Percentiles rank a stretch among this genome's conserved stretches.
Evolutionary conservation across 2,797 vertebrate genomes (phyloP).

Genomic region (Cynodonichthys magdalenae): DNA sequence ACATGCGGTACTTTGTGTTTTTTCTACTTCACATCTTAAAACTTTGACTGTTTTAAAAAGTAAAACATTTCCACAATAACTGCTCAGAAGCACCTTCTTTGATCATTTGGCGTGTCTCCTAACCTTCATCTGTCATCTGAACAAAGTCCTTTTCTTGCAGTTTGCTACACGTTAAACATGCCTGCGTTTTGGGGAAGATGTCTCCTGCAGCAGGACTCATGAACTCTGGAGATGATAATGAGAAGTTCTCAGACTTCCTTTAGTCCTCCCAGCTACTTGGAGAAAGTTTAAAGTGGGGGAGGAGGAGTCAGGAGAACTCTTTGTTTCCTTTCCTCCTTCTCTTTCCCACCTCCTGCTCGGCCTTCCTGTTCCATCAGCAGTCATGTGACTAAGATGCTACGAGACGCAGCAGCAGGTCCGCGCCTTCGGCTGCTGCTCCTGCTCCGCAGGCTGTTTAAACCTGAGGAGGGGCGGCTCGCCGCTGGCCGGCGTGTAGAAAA

Average conservation of each 20-base stretch:
- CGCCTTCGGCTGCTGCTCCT: conserved; percentile 88
- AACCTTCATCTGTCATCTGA: neutral
- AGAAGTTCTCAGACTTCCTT: conserved; percentile 11
- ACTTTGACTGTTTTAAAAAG: conserved; percentile 1
- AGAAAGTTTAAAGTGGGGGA: conserved; percentile 16
- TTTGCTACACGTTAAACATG: neutral
- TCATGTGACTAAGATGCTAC: conserved; percentile 66
- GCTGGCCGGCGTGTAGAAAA: conserved; percentile 94
- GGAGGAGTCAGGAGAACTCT: conserved; percentile 20
- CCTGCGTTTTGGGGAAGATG: neutral
- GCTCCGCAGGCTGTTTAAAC: conserved; percentile 94
- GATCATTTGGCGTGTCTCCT: conserved; percentile 10
- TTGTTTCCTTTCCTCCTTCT: conserved; percentile 26
- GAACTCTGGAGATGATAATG: conserved; percentile 7
- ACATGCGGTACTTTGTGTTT: conserved; percentile 37
- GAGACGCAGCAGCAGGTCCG: conserved; percentile 93
- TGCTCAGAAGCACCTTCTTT: conserved; percentile 1
- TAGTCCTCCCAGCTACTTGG: conserved; percentile 4
- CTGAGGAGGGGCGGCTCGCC: conserved; percentile 93
- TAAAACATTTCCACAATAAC: conserved; percentile 18
- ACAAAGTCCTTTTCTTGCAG: conserved; percentile 8
- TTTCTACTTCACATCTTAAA: neutral
- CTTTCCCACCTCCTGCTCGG: conserved; percentile 16
- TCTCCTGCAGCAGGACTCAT: conserved; percentile 24
- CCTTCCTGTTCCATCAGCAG: conserved; percentile 22